A percentile compares a stretch with the other conserved stretches of the same genome.
Conservation (phyloP, 2,113 vertebrate genomes). For the Jacana jacana region DNA sequence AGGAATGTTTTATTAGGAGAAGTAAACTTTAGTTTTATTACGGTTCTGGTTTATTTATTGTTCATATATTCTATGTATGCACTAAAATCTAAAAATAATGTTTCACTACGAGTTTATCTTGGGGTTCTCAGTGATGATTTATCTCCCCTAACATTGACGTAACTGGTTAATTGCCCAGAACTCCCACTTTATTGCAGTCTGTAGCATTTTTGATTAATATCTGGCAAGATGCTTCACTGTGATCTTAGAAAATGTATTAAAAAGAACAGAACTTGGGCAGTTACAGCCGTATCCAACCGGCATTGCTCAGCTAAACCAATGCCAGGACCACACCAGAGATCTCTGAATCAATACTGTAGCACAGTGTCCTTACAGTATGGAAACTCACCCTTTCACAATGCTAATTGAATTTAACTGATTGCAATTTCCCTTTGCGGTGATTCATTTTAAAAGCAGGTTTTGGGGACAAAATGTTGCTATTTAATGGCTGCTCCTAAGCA, state of each 20-base stretch:
- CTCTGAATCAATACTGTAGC: neutral
- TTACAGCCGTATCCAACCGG: neutral
- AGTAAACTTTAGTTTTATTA: neutral
- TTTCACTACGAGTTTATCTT: neutral
- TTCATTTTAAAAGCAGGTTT: neutral
- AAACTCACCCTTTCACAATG: neutral
- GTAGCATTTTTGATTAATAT: neutral
- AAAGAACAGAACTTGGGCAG: neutral
- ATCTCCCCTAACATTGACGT: neutral
- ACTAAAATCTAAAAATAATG: neutral
- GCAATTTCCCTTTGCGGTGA: neutral
- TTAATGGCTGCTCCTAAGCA: neutral
- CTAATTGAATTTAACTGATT: neutral
- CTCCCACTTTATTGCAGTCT: neutral
- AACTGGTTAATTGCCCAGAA: slow-evolving; percentile 29
- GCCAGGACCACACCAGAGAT: neutral
- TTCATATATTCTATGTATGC: neutral
- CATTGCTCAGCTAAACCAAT: slow-evolving; percentile 7
- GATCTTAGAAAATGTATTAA: neutral
- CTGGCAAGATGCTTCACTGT: neutral
- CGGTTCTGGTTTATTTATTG: neutral
- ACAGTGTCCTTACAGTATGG: neutral
- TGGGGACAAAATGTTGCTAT: neutral
- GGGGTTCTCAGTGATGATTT: neutral
- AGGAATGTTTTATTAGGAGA: neutral